These are phyloP conservation scores for Microcebus murinus DNA, from an alignment of 2,113 vertebrate species.

Conservation along the genomic window DNA sequence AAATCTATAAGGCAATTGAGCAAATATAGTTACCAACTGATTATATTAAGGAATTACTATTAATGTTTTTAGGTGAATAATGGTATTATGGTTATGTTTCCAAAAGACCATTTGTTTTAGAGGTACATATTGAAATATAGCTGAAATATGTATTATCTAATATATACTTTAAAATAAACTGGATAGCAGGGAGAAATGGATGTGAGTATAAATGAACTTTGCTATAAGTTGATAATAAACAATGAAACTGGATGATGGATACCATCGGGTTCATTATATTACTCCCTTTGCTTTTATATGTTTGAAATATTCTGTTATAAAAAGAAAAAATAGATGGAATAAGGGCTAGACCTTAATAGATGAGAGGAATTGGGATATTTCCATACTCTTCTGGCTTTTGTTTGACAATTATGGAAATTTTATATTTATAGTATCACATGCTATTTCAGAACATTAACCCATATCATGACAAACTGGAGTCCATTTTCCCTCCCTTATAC, in stretches of 20 bases:
- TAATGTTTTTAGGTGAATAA: neutral
- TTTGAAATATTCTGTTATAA: neutral
- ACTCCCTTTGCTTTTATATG: neutral
- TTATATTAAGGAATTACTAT: neutral
- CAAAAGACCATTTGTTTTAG: neutral
- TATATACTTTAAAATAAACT: neutral
- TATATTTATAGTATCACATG: neutral
- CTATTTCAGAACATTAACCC: neutral
- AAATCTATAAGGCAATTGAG: neutral
- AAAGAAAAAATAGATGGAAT: neutral
- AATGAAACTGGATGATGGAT: neutral
- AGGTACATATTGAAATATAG: neutral
- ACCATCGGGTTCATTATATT: neutral
- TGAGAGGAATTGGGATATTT: neutral
- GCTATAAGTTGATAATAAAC: neutral
- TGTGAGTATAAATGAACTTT: neutral
- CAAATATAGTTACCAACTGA: neutral
- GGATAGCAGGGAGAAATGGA: neutral
- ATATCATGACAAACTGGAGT: neutral
- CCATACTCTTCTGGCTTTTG: neutral
- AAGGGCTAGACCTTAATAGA: neutral
- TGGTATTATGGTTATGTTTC: neutral
- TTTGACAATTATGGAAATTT: neutral
- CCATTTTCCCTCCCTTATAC: neutral
- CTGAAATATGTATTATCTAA: neutral